phyloP scores from a whole-genome alignment of 2,797 vertebrate species.

The Ceyx erithaca region DNA sequence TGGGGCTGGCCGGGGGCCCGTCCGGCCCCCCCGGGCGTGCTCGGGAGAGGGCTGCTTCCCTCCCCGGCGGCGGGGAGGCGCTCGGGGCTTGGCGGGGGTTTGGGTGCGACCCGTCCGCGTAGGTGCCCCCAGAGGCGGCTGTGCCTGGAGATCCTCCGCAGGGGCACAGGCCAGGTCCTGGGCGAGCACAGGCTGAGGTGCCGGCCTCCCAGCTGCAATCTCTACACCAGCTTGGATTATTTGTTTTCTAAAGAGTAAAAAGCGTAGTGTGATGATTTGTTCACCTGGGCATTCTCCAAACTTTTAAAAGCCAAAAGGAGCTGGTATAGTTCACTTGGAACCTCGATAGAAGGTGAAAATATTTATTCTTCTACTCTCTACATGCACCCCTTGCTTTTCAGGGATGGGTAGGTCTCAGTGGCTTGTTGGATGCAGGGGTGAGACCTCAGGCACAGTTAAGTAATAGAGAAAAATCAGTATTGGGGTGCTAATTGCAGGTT shows the following conservation, averaged over 20 bases:
- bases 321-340: accelerated
- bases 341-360: not conserved
- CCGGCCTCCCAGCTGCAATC: not conserved
- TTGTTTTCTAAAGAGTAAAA: not conserved
- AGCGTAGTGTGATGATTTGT: not conserved
- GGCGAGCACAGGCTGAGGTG: not conserved
- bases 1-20: not conserved
- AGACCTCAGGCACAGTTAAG: not conserved
- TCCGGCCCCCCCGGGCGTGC: too few relatives aligned
- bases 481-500: not conserved
- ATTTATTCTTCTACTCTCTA: not conserved
- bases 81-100: accelerated
- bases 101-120: too few relatives aligned
- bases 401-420: accelerated
- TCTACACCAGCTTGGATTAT: not conserved
- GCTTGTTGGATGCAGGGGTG: not conserved
- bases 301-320: not conserved
- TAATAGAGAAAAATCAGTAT: accelerated
- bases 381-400: accelerated
- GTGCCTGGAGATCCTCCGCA: not conserved
- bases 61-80: too few relatives aligned
- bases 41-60: too few relatives aligned
- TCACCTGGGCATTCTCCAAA: not conserved
- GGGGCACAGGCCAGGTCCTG: not conserved
- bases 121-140: not conserved